Conservation (phyloP, 1,140 invertebrate species). For the Hyles euphorbiae region DNA sequence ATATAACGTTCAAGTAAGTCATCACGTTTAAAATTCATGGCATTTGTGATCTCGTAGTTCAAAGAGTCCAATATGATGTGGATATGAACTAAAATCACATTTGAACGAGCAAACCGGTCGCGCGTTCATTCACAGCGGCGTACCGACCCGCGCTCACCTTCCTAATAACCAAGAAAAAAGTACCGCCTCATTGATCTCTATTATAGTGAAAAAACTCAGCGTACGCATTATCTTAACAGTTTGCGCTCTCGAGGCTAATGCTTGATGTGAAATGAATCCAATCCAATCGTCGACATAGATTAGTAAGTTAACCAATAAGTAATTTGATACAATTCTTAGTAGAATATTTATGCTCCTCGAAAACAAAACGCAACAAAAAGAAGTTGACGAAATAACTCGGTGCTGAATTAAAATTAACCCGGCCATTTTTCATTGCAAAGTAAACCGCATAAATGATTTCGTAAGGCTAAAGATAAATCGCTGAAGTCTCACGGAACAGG, state of each 20-base stretch:
- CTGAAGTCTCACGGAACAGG: constrained; percentile 33
- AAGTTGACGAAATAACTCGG: too few relatives aligned
- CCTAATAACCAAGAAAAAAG: constrained; percentile 24
- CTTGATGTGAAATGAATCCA: background rate
- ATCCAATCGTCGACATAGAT: too few relatives aligned
- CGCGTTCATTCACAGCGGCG: constrained; percentile 54
- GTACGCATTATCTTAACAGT: constrained; percentile 3
- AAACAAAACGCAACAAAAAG: background rate
- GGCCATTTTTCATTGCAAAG: background rate
- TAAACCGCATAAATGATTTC: constrained; percentile 13
- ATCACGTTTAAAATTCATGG: too few relatives aligned
- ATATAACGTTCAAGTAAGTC: too few relatives aligned
- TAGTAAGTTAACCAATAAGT: too few relatives aligned
- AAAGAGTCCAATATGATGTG: constrained; percentile 15
- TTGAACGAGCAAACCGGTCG: constrained; percentile 59
- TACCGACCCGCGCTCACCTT: constrained; percentile 18
- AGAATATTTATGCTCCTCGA: background rate
- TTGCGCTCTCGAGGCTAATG: background rate
- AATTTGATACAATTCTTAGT: too few relatives aligned
- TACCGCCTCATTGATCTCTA: constrained; percentile 27
- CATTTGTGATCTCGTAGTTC: background rate
- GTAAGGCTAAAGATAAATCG: constrained; percentile 26
- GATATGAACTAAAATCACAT: constrained; percentile 44
- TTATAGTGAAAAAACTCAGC: background rate
- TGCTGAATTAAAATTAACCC: background rate